A percentile compares a stretch with the other conserved stretches of the same genome.
phyloP scores from a whole-genome alignment of 2,797 vertebrate species.

The Neoniphon sammara region DNA sequence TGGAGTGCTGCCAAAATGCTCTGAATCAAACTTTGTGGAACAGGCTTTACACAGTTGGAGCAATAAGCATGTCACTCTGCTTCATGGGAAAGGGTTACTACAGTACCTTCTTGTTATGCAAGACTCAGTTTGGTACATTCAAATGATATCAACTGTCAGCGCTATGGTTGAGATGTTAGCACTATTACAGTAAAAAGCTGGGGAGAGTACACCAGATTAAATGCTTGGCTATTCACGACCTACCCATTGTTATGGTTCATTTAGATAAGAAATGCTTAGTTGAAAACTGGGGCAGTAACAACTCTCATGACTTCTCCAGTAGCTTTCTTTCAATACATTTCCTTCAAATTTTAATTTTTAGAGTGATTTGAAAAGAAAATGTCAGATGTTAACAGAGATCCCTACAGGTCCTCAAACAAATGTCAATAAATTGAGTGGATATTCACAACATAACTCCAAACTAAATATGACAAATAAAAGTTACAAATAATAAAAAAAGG shows the following conservation, averaged over 20 bases:
- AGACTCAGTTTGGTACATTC: not conserved
- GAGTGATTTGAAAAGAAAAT: not conserved
- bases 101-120: slow-evolving; percentile 11
- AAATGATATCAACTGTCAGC: not conserved
- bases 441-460: not conserved
- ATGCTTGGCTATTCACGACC: not conserved
- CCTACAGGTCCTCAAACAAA: slow-evolving; percentile 6
- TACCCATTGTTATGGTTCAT: not conserved
- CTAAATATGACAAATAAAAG: slow-evolving; percentile 35
- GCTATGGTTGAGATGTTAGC: not conserved
- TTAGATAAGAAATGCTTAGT: not conserved
- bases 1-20: not conserved
- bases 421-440: not conserved
- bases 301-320: not conserved
- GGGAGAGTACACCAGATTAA: not conserved
- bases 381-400: not conserved
- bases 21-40: not conserved
- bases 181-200: not conserved
- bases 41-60: not conserved
- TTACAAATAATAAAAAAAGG: slow-evolving; percentile 23
- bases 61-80: not conserved
- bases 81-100: not conserved
- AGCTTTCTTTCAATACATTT: slow-evolving; percentile 8
- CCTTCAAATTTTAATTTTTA: not conserved
- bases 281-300: not conserved